Base-by-base conservation (phyloP, 2,797 vertebrate genomes). In the Scarus forsteni region DNA sequence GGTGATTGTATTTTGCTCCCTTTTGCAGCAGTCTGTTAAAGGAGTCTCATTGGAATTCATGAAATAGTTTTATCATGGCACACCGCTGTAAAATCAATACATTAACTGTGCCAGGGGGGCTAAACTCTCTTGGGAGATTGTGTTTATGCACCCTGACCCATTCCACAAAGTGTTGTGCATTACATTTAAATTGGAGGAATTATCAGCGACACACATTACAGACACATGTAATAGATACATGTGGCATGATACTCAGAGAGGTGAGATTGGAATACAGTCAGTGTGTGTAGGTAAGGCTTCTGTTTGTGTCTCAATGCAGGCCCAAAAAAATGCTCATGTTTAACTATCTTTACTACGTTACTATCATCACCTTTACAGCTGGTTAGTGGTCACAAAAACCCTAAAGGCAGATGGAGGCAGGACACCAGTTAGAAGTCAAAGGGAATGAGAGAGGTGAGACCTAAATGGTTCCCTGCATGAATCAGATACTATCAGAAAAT, bases 31-130 rank as follows among this genome's bases (percentile, higher is more conserved):
- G 85, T 75, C 78, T 77, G 72, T 76, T 72, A 72, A 86, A 85
- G 67, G 75, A 79, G 77, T 84, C 89, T 92, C 89, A 93, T 92
- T 92, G 85, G 87, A 91, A 93, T 93, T 93, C 92, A 92, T 93
- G 89, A 90, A 92, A 88, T 89, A 84, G 81, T 88, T 92, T 90
- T 90, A 89, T 91, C 84, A 80, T 52, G 68, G 73, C 53, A 60
- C 77, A n/a, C 70, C 52, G 45, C 79, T 88, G 80, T 84, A 85
- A 89, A 92, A 92, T 92, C 89, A 89, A 92, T 93, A 89, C 81
- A 80, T 89, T 92, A 86, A 85, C 84, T 58, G 64, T 73, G 88
- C 80, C 63, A 27, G 34, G 78, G 77, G 80, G 77, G 80, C 44
- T 61, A 80, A 27, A 76, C 72, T 78, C 86, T 80, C 78, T 72